Evolutionary conservation across 2,797 vertebrate genomes (phyloP).

Genomic region (Microchirus variegatus): DNA sequence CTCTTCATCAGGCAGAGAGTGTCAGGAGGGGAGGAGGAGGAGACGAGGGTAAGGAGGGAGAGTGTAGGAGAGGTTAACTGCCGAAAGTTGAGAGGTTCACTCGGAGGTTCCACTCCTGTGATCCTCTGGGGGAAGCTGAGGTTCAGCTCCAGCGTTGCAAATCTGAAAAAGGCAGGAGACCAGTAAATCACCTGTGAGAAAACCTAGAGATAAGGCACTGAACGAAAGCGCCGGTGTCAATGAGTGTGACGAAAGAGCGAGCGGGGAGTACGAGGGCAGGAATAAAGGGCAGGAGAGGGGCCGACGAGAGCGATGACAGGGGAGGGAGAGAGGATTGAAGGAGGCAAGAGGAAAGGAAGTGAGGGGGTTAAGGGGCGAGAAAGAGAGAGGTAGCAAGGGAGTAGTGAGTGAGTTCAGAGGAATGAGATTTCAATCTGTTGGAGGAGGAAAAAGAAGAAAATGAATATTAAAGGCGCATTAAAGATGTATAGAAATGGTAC

Average conservation of each 20-base stretch:
- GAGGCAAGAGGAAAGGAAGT: constrained; percentile 32
- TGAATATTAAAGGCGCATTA: constrained; percentile 11
- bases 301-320: constrained; percentile 39
- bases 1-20: constrained; percentile 24
- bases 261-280: constrained; percentile 28
- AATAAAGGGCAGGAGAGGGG: constrained; percentile 23
- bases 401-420: constrained; percentile 51
- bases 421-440: constrained; percentile 79
- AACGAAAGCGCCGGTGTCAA: constrained; percentile 40
- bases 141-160: constrained; percentile 3
- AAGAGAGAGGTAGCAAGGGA: constrained; percentile 44
- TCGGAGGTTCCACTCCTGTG: constrained; percentile 58
- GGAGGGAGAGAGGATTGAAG: constrained; percentile 27
- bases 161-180: constrained; percentile 49
- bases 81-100: constrained; percentile 65
- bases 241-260: constrained; percentile 53
- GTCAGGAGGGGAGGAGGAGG: neutral
- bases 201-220: constrained; percentile 26
- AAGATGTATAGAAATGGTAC: neutral
- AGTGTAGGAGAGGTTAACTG: constrained; percentile 66
- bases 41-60: constrained; percentile 31
- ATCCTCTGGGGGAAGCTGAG: constrained; percentile 47
- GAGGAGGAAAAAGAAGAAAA: constrained; percentile 24
- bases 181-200: constrained; percentile 67
- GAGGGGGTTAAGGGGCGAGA: constrained; percentile 25